phyloP scores from a whole-genome alignment of 2,113 vertebrate species.

The Rhipidura dahli region DNA sequence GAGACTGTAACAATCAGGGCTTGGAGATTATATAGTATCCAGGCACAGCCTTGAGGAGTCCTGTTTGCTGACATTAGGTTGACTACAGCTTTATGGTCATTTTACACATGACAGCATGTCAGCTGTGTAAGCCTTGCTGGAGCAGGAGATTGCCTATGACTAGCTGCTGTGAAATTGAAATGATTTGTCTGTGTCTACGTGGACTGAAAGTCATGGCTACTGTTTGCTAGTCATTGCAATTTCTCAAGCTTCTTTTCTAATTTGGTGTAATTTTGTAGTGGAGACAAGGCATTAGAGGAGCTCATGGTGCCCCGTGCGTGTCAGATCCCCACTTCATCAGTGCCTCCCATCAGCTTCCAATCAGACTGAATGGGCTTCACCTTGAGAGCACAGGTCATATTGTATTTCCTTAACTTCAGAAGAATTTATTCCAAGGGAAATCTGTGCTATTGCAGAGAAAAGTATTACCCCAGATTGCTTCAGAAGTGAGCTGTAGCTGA shows the following conservation, averaged over 20 bases:
- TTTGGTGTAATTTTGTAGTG: background rate
- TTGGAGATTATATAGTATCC: background rate
- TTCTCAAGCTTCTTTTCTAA: background rate
- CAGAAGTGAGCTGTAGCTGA: background rate
- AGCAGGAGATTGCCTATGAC: background rate
- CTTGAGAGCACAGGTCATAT: background rate
- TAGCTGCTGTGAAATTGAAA: constrained; percentile 32
- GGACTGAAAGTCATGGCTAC: background rate
- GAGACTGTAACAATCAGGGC: background rate
- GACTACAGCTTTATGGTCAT: constrained; percentile 6
- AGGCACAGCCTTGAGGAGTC: constrained; percentile 20
- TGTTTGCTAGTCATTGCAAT: background rate
- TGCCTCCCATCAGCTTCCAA: background rate
- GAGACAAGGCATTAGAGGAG: background rate
- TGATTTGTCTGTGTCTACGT: background rate
- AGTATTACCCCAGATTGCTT: background rate
- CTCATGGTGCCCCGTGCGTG: background rate
- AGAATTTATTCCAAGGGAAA: background rate
- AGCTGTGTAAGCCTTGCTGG: background rate
- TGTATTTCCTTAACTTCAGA: background rate
- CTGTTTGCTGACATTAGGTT: constrained; percentile 33
- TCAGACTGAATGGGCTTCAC: background rate
- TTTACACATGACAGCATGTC: constrained; percentile 36
- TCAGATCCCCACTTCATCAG: background rate
- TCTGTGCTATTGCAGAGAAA: background rate